phyloP scores from a whole-genome alignment of 2,888 invertebrate species.

The Clistopyga incitator region DNA sequence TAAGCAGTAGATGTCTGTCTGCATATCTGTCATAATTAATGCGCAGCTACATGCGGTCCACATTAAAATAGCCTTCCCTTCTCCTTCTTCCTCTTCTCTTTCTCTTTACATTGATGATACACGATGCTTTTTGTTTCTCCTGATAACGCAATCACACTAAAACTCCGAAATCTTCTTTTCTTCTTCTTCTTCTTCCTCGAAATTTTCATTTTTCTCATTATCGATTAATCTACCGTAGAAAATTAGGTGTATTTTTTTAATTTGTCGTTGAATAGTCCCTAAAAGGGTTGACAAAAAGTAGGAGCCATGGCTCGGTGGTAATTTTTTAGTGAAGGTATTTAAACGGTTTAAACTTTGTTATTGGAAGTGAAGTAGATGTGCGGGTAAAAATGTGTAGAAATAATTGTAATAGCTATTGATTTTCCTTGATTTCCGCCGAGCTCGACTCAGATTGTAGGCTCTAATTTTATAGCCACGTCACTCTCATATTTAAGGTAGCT shows the following conservation, averaged over 20 bases:
- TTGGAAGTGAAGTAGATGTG: neutral
- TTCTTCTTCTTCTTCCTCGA: conserved; percentile 13
- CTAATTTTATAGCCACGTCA: neutral
- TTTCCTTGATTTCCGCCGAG: neutral
- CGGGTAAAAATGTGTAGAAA: neutral
- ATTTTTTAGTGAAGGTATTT: conserved; percentile 23
- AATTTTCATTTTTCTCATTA: neutral
- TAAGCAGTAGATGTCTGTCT: conserved; percentile 80
- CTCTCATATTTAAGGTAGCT: neutral
- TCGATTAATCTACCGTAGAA: conserved; percentile 5
- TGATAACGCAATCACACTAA: conserved; percentile 1
- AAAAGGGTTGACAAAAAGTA: conserved; percentile 1
- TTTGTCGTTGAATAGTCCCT: conserved; percentile 17
- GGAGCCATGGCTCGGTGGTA: neutral
- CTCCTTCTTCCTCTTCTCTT: conserved; percentile 58
- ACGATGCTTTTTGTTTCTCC: conserved; percentile 6
- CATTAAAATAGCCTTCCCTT: conserved; percentile 43
- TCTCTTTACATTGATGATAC: conserved; percentile 32
- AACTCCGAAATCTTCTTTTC: conserved; percentile 1
- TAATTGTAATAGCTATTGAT: neutral
- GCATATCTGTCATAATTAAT: conserved; percentile 72
- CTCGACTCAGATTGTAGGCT: neutral
- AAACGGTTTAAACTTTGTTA: neutral
- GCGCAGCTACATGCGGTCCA: conserved; percentile 54
- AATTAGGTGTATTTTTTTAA: conserved; percentile 11